Base-by-base conservation (phyloP, 1,140 invertebrate genomes). In the Euura lappo region DNA sequence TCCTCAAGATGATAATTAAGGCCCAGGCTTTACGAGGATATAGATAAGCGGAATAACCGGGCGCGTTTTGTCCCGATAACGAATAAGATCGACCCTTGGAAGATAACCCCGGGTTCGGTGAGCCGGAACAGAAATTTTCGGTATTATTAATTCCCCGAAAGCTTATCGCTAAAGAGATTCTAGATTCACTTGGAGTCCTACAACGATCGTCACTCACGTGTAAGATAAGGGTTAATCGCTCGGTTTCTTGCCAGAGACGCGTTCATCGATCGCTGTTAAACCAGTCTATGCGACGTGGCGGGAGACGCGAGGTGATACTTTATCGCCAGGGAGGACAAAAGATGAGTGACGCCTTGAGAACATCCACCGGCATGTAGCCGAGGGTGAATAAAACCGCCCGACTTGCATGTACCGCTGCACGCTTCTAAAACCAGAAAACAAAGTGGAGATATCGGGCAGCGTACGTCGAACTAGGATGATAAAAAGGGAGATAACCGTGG, bases 171-270 rank as follows among this genome's bases (percentile, higher is more conserved):
- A 28, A 28, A 28, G 28, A 28, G 0, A 60, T 60, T 60, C 10
- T 1, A n/a, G 13, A 60, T 60, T 60, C 51, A 60, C 51, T 60
- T 6, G 51, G 51, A 60, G 13, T n/a, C 51, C 13, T 60, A 60
- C 28, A 28, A 28, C 28, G 28, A 28, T 28, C 0, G 28, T 28
- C 28, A 28, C 28, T 28, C 28, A 28, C 51, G 13, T 8, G 13
- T 60, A n/a, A 60, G 51, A 60, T 60, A 11, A 60, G 8, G 51
- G 51, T 60, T 60, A 60, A 60, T 60, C 51, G 51, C 51, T 60
- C 51, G 51, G 51, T 28, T 28, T 28, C 28, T 28, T 28, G 28
- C 28, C 28, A 28, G 51, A 3, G 51, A 60, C 51, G 28, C 28
- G 28, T 28, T 60, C 13, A 60, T 60, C 51, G 51, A 60, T 60